These are phyloP conservation scores for Lumbricus terrestris DNA, from an alignment of 2,888 invertebrate species.

Conservation along the genomic window DNA sequence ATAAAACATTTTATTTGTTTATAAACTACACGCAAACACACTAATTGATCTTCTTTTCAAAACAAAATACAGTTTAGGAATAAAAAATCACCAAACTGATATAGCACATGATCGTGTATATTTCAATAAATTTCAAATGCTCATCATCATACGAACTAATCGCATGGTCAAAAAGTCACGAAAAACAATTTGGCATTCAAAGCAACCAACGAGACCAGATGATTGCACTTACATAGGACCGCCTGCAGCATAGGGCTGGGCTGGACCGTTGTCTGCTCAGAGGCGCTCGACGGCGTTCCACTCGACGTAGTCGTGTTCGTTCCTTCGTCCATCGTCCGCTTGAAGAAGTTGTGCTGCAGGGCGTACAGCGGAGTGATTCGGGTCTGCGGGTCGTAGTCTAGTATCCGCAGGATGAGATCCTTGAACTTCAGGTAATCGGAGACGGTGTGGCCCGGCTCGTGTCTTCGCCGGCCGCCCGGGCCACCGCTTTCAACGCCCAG, in stretches of 20 bases:
- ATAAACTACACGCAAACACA: no score
- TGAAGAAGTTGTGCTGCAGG: constrained; percentile 69
- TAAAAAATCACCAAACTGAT: no score
- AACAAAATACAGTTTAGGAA: no score
- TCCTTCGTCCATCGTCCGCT: constrained; percentile 63
- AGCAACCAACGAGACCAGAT: no score
- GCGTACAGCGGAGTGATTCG: constrained; percentile 98
- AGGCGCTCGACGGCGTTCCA: neutral
- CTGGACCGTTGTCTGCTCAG: constrained; percentile 10
- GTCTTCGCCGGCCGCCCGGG: constrained; percentile 86
- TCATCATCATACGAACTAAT: no score
- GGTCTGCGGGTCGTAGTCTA: constrained; percentile 96
- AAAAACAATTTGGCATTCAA: no score
- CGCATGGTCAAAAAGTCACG: no score
- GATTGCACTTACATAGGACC: neutral
- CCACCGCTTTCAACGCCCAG: constrained; percentile 91
- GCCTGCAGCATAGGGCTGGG: neutral
- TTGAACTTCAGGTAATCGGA: constrained; percentile 98
- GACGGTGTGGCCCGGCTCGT: constrained; percentile 93
- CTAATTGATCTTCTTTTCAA: no score
- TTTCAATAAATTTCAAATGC: no score
- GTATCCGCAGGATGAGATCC: constrained; percentile 95
- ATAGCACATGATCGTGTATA: no score
- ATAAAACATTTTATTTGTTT: no score
- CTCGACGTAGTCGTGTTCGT: constrained; percentile 7